Base-by-base conservation (phyloP, 2,888 invertebrate genomes). In the Zaprionus bogoriensis region DNA sequence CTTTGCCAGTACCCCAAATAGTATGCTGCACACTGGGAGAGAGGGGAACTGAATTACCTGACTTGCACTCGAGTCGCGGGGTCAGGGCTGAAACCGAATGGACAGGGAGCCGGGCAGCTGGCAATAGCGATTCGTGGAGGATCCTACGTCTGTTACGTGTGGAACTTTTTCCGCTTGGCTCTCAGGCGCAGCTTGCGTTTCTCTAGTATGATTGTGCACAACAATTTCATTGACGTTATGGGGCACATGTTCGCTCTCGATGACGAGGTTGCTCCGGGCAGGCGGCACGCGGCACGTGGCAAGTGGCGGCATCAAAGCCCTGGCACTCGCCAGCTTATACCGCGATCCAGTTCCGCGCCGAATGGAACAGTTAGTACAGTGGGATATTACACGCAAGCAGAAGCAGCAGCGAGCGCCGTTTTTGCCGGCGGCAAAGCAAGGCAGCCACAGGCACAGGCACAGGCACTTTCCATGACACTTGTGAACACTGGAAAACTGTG, bases 121-220 rank as follows among this genome's bases (percentile, higher is more conserved):
- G 20, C 25, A 17, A 47, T 7, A n/a, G n/a, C n/a, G n/a, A 30
- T 7, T 19, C 19, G 30, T 22, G n/a, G 22, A 10, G 41, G 32
- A 30, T 28, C 28, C 46, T 25, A 20, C 20, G 45, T 28, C 20
- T 68, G 87, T 80, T 90, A 90, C 79, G 86, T 90, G 39, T 80
- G 87, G 44, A 84, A 80, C 89, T 90, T 90, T 90, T 90, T 90
- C 67, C 90, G 85, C 63, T 89, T 90, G 67, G 90, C 88, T 80
- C 88, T 80, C 28, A 89, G 82, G 58, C 89, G 90, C 67, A 89
- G 79, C 84, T 90, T 89, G 67, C 88, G 87, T 82, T 89, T 89
- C 77, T 87, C 90, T 81, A 89, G 80, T 77, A 89, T 89, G 58
- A 89, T 88, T 81, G 87, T 87, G 81, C 77, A 77, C 74, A 87